Evolutionary conservation across 2,888 invertebrate species (phyloP), one percentile per base, ranked within the genome.

Genomic region (Cephus pygmeus): DNA sequence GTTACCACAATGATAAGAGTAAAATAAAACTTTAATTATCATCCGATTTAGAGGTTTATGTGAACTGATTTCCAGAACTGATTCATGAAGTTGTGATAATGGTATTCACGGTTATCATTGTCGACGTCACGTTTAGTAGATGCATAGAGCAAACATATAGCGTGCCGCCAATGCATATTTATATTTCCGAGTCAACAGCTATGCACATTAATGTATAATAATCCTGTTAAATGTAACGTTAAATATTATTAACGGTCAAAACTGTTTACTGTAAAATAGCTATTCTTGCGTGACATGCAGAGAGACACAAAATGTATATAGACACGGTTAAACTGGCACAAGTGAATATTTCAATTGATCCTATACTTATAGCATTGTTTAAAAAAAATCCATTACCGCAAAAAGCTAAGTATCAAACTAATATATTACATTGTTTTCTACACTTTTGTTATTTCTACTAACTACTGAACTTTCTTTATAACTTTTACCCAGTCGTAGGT

Each of bases 151-250:
- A 15, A 56, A 23, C 23, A 56, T 56, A 56, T 56, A 56, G 23
- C 23, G 56, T 23, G 56, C 9, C 56, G 23, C 82, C 82, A 79
- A 84, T 83, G 83, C 85, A 83, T 85, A 84, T 85, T 85, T 85
- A 85, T 85, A 84, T 85, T 84, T 84, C 83, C 76, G 75, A 33
- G n/a, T 71, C 31, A 71, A 71, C 71, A 31, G 12, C 31, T 71
- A 80, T 83, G 31, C 80, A 81, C 84, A 83, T 84, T 86, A 85
- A 86, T 82, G 82, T 83, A 76, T 78, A 85, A 84, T 87, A 87
- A 87, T 87, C 85, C 82, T 83, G 85, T 87, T 87, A 87, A 87
- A 85, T 83, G 87, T 85, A 84, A 85, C 87, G 86, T 86, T 87
- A 87, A 87, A 87, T 84, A 83, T 82, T 84, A 83, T 86, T 83